Base-by-base conservation (phyloP, 2,113 vertebrate species). In the Zosterops borbonicus region DNA sequence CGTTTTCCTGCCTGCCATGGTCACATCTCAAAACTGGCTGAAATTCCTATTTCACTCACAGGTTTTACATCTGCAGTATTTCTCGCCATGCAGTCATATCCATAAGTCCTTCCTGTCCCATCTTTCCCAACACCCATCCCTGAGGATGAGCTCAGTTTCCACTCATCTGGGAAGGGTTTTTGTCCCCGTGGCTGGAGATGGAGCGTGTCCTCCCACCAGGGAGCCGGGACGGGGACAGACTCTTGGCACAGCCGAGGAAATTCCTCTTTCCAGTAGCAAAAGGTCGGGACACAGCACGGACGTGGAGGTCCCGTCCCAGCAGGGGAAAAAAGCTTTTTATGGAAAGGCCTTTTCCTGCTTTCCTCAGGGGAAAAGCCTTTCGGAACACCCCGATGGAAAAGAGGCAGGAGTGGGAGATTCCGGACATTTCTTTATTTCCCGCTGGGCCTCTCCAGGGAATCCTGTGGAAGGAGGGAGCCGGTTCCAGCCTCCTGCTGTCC, bases 211-310 rank as follows among this genome's bases (percentile, higher is more conserved):
- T 97, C 96, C 95, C 96, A 83, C 47, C 60, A 63, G 94, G 94
- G 95, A 87, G 84, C 91, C 89, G 55, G 91, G 80, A 69, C 60
- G 13, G 86, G 70, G 92, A 59, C 1, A 14, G 83, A 55, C 82
- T 74, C 85, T 59, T 96, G 96, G 93, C 94, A 90, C 27, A 2
- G 39, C 44, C 0, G 0, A 0, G 5, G 60, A 92, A 93, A 76
- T 68, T 70, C 96, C 47, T 16, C 88, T 35, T 80, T 93, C 95
- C 95, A 86, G 96, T 95, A 96, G 96, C 95, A 92, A 93, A 95
- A 96, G 96, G 94, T 96, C 95, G 11, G 93, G 90, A 55, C 14
- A 7, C 64, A 33, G 87, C 76, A 70, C 21, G 75, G 74, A 90
- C 5, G 50, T 1, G 59, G 82, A n/a, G 39, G 28, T 59, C 39